Evolutionary conservation across 92 coral and sea anemone species (phyloP).

Genomic region (Epizoanthus stellaris): DNA sequence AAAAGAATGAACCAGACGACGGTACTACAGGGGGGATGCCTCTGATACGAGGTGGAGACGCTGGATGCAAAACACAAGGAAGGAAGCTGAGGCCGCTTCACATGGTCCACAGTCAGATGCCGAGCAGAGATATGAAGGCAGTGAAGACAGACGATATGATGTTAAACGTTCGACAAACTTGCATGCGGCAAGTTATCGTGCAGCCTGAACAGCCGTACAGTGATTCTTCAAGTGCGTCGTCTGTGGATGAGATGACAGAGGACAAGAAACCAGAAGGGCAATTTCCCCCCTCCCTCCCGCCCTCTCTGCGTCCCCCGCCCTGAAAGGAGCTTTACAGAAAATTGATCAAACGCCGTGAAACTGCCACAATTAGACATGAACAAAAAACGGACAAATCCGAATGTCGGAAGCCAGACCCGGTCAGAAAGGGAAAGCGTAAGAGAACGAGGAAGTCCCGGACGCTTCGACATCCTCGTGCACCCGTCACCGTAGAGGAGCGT

Average conservation of each 20-base stretch:
- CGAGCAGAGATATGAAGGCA: slow-evolving; percentile 2
- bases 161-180: no score
- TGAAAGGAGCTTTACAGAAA: slow-evolving; percentile 12
- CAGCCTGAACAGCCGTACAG: neutral
- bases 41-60: neutral
- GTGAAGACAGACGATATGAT: neutral
- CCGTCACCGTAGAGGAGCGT: neutral
- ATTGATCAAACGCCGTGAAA: slow-evolving; percentile 13
- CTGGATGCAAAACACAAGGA: neutral
- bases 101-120: slow-evolving; percentile 22
- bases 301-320: neutral
- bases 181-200: neutral
- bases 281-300: neutral
- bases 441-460: slow-evolving; percentile 4
- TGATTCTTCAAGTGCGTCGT: neutral
- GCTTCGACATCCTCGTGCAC: neutral
- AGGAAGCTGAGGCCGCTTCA: slow-evolving; percentile 1
- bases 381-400: neutral
- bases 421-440: neutral
- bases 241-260: neutral
- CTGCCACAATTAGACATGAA: neutral
- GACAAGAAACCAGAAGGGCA: neutral
- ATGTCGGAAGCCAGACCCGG: neutral
- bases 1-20: neutral
- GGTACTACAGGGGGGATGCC: neutral